phyloP scores from a whole-genome alignment of 2,888 invertebrate genomes.

The Plebejus argus region DNA sequence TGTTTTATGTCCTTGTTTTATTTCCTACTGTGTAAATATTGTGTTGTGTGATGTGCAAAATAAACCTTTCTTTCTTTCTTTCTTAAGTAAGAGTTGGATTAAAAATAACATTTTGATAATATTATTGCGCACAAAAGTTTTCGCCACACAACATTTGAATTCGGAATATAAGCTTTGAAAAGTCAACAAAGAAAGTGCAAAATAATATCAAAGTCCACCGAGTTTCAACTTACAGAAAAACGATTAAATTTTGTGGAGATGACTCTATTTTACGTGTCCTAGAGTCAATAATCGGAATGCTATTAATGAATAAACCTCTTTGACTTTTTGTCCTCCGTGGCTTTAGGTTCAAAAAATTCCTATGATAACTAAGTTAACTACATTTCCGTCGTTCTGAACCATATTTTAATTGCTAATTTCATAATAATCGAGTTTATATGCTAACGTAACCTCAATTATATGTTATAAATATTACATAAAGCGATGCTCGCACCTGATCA shows the following conservation, averaged over 20 bases:
- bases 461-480: constrained; percentile 19
- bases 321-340: neutral
- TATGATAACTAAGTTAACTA: neutral
- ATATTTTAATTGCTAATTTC: constrained; percentile 13
- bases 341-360: neutral
- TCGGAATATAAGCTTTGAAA: no score
- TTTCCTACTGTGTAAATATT: no score
- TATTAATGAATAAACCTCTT: neutral
- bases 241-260: neutral
- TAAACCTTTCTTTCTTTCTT: no score
- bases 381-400: neutral
- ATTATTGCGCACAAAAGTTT: no score
- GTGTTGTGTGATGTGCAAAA: no score
- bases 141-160: no score
- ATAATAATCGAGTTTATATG: constrained; percentile 7
- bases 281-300: neutral
- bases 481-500: neutral
- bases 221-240: neutral
- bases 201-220: neutral
- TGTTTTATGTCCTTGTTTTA: no score
- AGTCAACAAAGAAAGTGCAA: no score
- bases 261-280: no score
- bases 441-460: constrained; percentile 1
- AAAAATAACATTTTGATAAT: no score
- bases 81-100: no score